A percentile compares a stretch with the other conserved stretches of the same genome.
These are phyloP conservation scores for Pteria penguin DNA, from an alignment of 2,888 invertebrate species.

Conservation along the genomic window DNA sequence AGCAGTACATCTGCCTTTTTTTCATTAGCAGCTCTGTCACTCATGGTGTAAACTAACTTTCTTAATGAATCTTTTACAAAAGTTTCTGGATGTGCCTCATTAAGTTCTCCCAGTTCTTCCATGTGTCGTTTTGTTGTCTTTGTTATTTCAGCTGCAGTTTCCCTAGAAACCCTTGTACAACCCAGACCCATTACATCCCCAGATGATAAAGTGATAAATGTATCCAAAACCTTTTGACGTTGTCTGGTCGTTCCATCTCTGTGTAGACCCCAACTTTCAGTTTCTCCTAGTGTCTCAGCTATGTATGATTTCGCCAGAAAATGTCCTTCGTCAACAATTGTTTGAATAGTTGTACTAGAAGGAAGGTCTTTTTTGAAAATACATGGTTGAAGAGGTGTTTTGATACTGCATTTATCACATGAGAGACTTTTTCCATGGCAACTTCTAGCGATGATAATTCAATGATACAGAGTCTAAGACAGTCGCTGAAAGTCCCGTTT, in stretches of 20 bases:
- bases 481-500: conserved; percentile 27
- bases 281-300: conserved; percentile 10
- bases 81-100: background rate
- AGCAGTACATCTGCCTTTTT: too few species aligned
- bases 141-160: conserved; percentile 1
- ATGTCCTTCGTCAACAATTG: conserved; percentile 40
- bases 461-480: conserved; percentile 35
- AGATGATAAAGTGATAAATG: conserved; percentile 27
- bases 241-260: conserved; percentile 37
- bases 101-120: background rate
- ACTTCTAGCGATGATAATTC: conserved; percentile 42
- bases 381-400: conserved; percentile 30
- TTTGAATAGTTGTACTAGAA: conserved; percentile 17
- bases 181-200: conserved; percentile 10
- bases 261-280: conserved; percentile 32
- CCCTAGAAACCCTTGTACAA: background rate
- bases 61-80: conserved; percentile 9
- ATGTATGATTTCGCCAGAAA: conserved; percentile 38
- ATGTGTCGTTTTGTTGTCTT: conserved; percentile 1
- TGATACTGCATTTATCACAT: conserved; percentile 23
- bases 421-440: conserved; percentile 32
- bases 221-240: conserved; percentile 45
- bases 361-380: conserved; percentile 26
- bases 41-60: conserved; percentile 28
- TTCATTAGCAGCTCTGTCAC: conserved; percentile 29